Evolutionary conservation across 2,113 vertebrate species (phyloP), one percentile per base, ranked within the genome.

Genomic region (Anas platyrhynchos): DNA sequence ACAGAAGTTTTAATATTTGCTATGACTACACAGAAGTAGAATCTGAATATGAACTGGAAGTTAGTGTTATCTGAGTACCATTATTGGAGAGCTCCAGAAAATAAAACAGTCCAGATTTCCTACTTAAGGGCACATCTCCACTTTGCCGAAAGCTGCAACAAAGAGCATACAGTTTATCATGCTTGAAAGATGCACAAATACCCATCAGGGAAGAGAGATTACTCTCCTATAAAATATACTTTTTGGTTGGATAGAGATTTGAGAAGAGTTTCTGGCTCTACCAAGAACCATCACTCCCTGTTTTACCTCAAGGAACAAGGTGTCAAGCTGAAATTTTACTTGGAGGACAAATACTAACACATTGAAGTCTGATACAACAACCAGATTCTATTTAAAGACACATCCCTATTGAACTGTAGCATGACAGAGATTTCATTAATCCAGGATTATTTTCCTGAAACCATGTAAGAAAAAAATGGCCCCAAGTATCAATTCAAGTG

Each of bases 161-260:
- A 88, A 72, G 23, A 94, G n/a, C 59, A 74, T 36, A 44, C 0
- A 66, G 56, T 94, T 92, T 69, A 79, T 93, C 81, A 89, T 26
- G 63, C 89, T 83, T 93, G 91, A 89, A 92, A 79, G 80, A 86
- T 93, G 84, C 78, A 91, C 76, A 94, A 87, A 93, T 59, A 94
- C 44, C 81, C 91, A 95, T 62, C 48, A 61, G 58, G 91, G 78
- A 91, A 86, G 74, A 86, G 69, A 79, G 46, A 92, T 73, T 65
- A 63, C 77, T 86, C 86, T 92, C 46, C 41, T 89, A 80, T 55
- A 85, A 85, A 83, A 80, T 17, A 86, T 1, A 84, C 8, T 58
- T 91, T 90, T 95, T 93, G 44, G 52, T 21, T 91, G 73, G 62
- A 82, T 61, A 82, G 63, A 84, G 77, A 93, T 62, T 52, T 55